Evolutionary conservation across 1,140 invertebrate species (phyloP).

Genomic region (Bombus confusus): DNA sequence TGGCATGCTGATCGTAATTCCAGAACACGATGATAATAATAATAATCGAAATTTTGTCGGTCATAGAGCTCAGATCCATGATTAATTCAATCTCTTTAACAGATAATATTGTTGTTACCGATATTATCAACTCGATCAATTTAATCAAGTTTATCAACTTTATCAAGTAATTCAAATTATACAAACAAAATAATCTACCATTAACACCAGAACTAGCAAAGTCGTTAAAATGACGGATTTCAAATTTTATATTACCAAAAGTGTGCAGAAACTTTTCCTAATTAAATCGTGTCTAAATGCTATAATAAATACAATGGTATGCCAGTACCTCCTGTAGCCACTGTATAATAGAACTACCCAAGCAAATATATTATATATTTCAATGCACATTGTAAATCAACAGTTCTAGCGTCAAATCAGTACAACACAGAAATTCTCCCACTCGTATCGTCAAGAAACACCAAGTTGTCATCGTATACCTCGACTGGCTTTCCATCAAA

Average conservation of each 20-base stretch:
- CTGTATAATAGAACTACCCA: background rate
- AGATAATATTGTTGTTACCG: background rate
- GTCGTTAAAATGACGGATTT: too few relatives aligned
- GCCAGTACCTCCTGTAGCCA: background rate
- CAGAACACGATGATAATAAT: constrained; percentile 9
- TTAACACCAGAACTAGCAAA: background rate
- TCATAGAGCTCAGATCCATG: background rate
- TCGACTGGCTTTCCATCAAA: background rate
- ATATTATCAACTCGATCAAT: background rate
- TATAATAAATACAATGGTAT: too few relatives aligned
- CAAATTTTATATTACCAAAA: too few relatives aligned
- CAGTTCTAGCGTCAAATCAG: background rate
- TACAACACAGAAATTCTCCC: background rate
- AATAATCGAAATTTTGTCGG: background rate
- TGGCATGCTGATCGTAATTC: background rate
- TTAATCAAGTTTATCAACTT: background rate
- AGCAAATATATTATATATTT: background rate
- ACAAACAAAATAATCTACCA: background rate
- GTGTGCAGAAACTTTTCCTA: too few relatives aligned
- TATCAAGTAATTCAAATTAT: background rate
- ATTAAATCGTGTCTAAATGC: too few relatives aligned
- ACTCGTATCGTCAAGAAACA: background rate
- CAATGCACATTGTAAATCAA: background rate
- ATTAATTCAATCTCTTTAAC: background rate
- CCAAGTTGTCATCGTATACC: constrained; percentile 7